Evolutionary conservation across 2,888 invertebrate genomes (phyloP).

Genomic region (Patella depressa): DNA sequence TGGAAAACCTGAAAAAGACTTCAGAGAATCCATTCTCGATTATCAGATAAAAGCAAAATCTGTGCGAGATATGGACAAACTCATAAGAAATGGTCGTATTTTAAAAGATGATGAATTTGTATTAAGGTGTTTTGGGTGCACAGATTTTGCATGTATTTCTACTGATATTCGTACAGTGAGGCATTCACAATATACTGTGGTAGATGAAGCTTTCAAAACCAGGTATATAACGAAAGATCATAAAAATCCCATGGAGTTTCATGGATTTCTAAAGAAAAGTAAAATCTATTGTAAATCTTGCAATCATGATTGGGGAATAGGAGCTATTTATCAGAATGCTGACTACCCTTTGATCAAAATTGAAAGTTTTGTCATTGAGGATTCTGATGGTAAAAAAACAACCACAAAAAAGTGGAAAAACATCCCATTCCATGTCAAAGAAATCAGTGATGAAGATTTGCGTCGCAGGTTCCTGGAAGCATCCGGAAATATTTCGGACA

Average conservation of each 20-base stretch:
- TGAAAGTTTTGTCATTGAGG: conserved; percentile 46
- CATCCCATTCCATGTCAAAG: conserved; percentile 39
- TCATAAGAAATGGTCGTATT: conserved; percentile 15
- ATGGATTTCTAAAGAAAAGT: conserved; percentile 31
- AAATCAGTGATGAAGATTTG: conserved; percentile 41
- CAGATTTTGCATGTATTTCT: conserved; percentile 53
- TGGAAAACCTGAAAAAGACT: conserved; percentile 27
- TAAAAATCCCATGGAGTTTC: conserved; percentile 32
- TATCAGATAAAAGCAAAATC: conserved; percentile 49
- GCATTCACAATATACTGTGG: conserved; percentile 55
- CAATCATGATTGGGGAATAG: conserved; percentile 47
- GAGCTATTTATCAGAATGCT: conserved; percentile 39
- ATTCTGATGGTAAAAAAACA: conserved; percentile 41
- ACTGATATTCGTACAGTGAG: conserved; percentile 53
- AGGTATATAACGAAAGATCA: conserved; percentile 30
- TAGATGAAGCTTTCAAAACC: conserved; percentile 43
- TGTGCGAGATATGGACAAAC: conserved; percentile 42
- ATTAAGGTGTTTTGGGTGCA: conserved; percentile 58
- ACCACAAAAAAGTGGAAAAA: conserved; percentile 50
- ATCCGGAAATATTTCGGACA: not conserved
- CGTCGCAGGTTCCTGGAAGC: not conserved
- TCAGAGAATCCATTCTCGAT: conserved; percentile 30
- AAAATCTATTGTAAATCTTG: conserved; percentile 48
- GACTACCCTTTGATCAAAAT: conserved; percentile 52
- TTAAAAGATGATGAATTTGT: conserved; percentile 47